Conservation (phyloP, 2,113 vertebrate genomes). For the Globicephala melas region DNA sequence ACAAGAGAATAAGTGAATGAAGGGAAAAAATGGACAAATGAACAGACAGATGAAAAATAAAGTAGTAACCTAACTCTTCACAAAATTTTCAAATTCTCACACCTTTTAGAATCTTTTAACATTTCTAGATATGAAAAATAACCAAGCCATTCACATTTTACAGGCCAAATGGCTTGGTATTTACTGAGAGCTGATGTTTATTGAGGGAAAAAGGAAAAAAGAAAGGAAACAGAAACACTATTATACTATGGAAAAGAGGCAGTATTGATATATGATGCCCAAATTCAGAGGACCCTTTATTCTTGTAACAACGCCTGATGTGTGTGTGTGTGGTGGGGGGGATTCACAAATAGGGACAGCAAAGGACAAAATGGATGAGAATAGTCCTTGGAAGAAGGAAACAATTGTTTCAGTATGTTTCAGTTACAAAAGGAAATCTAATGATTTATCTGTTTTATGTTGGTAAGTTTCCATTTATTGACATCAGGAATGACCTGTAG, state of each 20-base stretch:
- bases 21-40: neutral
- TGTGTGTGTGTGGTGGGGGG: neutral
- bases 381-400: neutral
- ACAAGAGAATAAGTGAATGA: neutral
- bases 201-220: neutral
- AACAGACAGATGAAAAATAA: neutral
- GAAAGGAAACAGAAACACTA: neutral
- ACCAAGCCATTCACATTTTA: neutral
- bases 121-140: constrained; percentile 2
- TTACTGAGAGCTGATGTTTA: neutral
- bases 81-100: neutral
- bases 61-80: neutral
- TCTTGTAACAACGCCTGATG: neutral
- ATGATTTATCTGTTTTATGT: neutral
- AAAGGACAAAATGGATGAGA: neutral
- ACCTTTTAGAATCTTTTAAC: neutral
- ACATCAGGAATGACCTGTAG: neutral
- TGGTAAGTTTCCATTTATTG: neutral
- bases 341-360: neutral
- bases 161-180: neutral
- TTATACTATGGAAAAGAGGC: neutral
- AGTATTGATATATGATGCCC: neutral
- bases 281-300: neutral
- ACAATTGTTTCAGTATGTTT: neutral
- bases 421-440: neutral